Evolutionary conservation across 2,888 invertebrate species (phyloP).

Genomic region (Platerodrilus igneus): DNA sequence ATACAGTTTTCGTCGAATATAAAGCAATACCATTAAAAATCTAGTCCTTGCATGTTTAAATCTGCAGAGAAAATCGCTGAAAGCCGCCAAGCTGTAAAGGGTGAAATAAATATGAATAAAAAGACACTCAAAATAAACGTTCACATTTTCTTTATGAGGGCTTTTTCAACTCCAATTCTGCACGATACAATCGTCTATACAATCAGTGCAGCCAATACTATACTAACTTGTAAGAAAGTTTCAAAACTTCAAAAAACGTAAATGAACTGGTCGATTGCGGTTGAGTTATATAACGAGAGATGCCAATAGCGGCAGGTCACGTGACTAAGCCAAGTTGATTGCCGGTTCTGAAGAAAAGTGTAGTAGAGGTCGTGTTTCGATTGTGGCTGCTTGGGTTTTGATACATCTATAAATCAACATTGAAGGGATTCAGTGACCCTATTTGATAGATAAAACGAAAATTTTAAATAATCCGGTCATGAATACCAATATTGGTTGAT

Average conservation of each 20-base stretch:
- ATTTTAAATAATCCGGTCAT: conserved; percentile 17
- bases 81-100: conserved; percentile 18
- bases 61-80: conserved; percentile 15
- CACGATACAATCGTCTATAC: conserved; percentile 17
- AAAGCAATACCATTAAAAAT: too few species aligned
- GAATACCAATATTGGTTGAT: conserved; percentile 11
- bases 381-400: conserved; percentile 23
- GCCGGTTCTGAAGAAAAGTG: conserved; percentile 20
- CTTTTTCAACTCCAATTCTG: conserved; percentile 24
- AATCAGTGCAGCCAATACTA: conserved; percentile 15
- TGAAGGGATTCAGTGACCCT: conserved; percentile 20
- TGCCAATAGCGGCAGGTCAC: conserved; percentile 25
- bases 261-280: conserved; percentile 25
- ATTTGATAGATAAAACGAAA: conserved; percentile 19
- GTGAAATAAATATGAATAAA: conserved; percentile 23
- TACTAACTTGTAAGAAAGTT: conserved; percentile 10
- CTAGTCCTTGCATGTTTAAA: conserved; percentile 2
- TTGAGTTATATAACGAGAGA: conserved; percentile 22
- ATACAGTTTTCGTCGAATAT: too few species aligned
- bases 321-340: conserved; percentile 24
- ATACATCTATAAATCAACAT: conserved; percentile 29
- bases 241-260: conserved; percentile 10
- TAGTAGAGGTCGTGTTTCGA: conserved; percentile 23
- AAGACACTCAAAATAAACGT: conserved; percentile 24
- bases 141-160: conserved; percentile 23